phyloP scores from a whole-genome alignment of 2,113 vertebrate species.

The Nematolebias whitei region DNA sequence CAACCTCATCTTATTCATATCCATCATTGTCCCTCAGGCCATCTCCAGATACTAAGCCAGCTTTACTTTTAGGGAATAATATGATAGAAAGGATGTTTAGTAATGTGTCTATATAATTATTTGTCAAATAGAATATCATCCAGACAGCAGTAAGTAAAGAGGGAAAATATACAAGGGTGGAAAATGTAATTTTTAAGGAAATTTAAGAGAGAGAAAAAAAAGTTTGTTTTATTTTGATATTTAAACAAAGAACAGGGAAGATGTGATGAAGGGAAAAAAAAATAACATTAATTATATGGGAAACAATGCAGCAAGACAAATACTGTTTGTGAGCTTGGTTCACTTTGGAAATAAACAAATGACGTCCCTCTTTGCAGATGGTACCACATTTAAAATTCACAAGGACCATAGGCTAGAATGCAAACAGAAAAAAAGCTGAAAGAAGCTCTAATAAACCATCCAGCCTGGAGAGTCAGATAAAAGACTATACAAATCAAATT shows the following conservation, averaged over 20 bases:
- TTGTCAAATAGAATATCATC: neutral
- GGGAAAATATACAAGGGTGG: neutral
- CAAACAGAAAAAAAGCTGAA: neutral
- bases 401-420: neutral
- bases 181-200: neutral
- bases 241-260: neutral
- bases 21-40: neutral
- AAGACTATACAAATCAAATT: neutral
- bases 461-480: constrained; percentile 4
- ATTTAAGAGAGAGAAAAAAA: neutral
- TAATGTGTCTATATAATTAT: neutral
- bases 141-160: neutral
- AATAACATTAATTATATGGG: neutral
- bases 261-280: neutral
- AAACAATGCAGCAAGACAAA: neutral
- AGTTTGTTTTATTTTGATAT: neutral
- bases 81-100: neutral
- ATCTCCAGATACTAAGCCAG: neutral
- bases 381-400: constrained; percentile 4
- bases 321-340: neutral
- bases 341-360: neutral
- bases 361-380: neutral
- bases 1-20: constrained; percentile 11
- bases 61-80: neutral
- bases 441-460: neutral